Conservation (phyloP, 2,888 invertebrate species). For the Bembecia ichneumoniformis region DNA sequence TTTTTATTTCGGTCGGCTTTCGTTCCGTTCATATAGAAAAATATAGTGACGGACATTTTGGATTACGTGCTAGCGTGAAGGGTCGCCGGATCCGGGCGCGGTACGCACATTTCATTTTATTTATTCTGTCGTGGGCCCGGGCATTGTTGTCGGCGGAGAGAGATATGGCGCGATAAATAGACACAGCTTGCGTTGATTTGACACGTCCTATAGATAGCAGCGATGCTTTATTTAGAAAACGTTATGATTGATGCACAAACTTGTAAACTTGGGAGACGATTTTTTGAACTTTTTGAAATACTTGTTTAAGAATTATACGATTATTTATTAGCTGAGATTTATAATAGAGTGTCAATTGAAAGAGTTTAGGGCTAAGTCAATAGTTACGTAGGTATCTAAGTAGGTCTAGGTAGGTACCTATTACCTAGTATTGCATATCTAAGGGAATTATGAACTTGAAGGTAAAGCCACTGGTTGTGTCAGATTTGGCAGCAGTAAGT, state of each 20-base stretch:
- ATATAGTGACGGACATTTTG: slow-evolving; percentile 72
- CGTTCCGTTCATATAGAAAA: slow-evolving; percentile 58
- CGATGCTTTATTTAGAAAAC: slow-evolving; percentile 25
- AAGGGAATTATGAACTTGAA: no score
- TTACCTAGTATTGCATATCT: no score
- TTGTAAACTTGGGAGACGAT: no score
- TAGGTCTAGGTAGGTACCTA: no score
- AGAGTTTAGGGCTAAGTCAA: no score
- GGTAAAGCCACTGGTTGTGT: no score
- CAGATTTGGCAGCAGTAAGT: no score
- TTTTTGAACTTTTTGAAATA: no score
- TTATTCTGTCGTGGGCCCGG: slow-evolving; percentile 38
- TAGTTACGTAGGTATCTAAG: no score
- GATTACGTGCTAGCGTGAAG: slow-evolving; percentile 50
- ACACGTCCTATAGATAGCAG: slow-evolving; percentile 11
- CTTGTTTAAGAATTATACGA: no score
- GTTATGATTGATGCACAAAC: slow-evolving; percentile 26
- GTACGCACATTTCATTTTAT: slow-evolving; percentile 38
- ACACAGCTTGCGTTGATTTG: slow-evolving; percentile 39
- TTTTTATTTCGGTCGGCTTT: slow-evolving; percentile 3
- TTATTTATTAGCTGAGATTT: no score
- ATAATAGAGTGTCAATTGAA: no score
- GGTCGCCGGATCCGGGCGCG: slow-evolving; percentile 62
- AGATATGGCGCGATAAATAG: slow-evolving; percentile 64
- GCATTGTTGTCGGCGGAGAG: slow-evolving; percentile 44